phyloP scores from a whole-genome alignment of 1,140 invertebrate genomes.

The Drosophila ironensis region DNA sequence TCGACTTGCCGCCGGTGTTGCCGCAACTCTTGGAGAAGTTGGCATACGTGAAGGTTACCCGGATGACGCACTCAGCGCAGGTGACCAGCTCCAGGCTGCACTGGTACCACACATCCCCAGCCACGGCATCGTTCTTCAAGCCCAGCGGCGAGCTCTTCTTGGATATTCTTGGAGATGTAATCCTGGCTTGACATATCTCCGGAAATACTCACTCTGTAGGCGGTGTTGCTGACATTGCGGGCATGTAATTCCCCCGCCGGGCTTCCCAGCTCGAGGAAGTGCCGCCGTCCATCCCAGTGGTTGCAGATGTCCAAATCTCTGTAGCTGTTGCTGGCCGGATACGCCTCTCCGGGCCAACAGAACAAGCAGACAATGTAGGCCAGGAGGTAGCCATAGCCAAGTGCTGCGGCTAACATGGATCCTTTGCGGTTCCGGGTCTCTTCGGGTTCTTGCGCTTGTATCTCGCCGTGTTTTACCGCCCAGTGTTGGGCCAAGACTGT shows the following conservation, averaged over 20 bases:
- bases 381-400: conserved; percentile 62
- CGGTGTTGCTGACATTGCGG: conserved; percentile 83
- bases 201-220: conserved; percentile 60
- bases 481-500: conserved; percentile 55
- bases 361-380: conserved; percentile 44
- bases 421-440: conserved; percentile 4
- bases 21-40: conserved; percentile 82
- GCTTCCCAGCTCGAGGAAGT: conserved; percentile 86
- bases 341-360: conserved; percentile 47
- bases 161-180: neutral
- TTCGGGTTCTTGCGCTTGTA: conserved; percentile 10
- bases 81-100: conserved; percentile 88
- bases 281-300: conserved; percentile 84
- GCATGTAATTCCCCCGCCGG: conserved; percentile 84
- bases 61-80: conserved; percentile 87
- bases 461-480: conserved; percentile 23
- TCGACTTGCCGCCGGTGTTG: conserved; percentile 62
- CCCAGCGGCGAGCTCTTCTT: conserved; percentile 63
- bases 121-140: conserved; percentile 42
- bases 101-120: conserved; percentile 82
- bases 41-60: conserved; percentile 84
- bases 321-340: conserved; percentile 62
- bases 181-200: neutral
- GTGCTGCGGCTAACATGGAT: conserved; percentile 34
- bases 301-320: conserved; percentile 85